Evolutionary conservation across 2,797 vertebrate species (phyloP).

Genomic region (Microcaecilia unicolor): DNA sequence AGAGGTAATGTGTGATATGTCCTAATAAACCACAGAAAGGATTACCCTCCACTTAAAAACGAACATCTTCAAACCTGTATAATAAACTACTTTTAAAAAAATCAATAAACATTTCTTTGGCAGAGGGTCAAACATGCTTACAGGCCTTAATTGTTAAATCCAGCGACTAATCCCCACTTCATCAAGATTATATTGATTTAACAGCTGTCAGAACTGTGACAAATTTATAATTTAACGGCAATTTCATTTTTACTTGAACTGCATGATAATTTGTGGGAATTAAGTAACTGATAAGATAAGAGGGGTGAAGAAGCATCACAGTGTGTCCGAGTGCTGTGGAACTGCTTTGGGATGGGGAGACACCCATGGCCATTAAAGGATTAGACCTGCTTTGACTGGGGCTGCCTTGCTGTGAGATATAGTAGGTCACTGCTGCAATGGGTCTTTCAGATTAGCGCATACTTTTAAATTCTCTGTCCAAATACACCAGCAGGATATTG

Average conservation of each 20-base stretch:
- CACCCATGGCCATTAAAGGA: conserved; percentile 62
- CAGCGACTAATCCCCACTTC: conserved; percentile 44
- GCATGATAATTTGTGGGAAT: conserved; percentile 59
- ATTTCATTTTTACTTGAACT: conserved; percentile 42
- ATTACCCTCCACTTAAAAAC: conserved; percentile 40
- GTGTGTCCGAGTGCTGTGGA: conserved; percentile 40
- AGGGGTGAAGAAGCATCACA: conserved; percentile 15
- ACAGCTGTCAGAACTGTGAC: conserved; percentile 48
- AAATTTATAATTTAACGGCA: conserved; percentile 57
- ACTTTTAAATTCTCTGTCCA: conserved; percentile 34
- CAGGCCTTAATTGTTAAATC: conserved; percentile 39
- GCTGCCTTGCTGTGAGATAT: conserved; percentile 28
- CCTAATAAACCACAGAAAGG: conserved; percentile 27
- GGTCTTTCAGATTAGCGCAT: conserved; percentile 46
- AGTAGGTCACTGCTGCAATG: conserved; percentile 50
- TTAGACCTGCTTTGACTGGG: conserved; percentile 45
- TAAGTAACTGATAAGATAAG: conserved; percentile 63
- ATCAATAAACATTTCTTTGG: conserved; percentile 40
- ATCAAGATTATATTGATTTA: conserved; percentile 51
- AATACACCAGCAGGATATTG: conserved; percentile 38
- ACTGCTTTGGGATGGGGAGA: conserved; percentile 41
- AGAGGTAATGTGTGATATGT: conserved; percentile 13
- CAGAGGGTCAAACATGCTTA: conserved; percentile 23
- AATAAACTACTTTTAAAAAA: conserved; percentile 37
- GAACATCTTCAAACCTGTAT: conserved; percentile 28